Evolutionary conservation across 2,797 vertebrate species (phyloP), one percentile per base, ranked within the genome.

Genomic region (Acanthornis magna): DNA sequence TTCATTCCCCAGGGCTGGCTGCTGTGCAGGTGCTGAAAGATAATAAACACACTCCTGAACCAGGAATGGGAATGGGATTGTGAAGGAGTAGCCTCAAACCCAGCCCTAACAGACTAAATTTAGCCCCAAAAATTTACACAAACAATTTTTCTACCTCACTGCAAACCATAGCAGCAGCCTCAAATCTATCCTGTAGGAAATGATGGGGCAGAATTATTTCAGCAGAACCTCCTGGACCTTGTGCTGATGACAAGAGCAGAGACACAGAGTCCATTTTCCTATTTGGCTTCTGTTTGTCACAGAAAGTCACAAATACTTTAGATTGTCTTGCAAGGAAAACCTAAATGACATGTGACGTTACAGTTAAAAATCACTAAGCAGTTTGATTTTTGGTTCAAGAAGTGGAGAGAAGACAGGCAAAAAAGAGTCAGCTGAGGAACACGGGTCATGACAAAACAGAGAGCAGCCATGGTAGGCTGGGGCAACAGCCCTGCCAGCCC

Each of bases 1-100:
- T 62, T 65, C 57, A 74, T 62, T 87, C 62, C 65, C 55, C n/a
- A 43, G 71, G 81, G 84, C 55, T 12, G 3, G 42, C 71, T 85
- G 61, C 70, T 93, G 61, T 89, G 74, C 79, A 68, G 61, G 47
- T 91, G 70, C 76, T 75, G 47, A 61, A 89, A 85, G 50, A 32
- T 72, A 91, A 80, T 71, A 76, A 93, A 73, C 58, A 83, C 45
- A 61, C 15, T 8, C 45, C 36, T 78, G 66, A 88, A 65, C 57
- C 36, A 66, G 70, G 75, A 83, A 60, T 10, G 18, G 71, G n/a
- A 68, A 81, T 36, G 20, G 25, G 40, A 58, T 18, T 71, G 40
- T 36, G 62, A 81, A 58, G 30, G 11, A 87, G 30, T 27, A 12
- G 29, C 38, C 63, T 58, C 77, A 74, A 70, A 75, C 16, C 27